Base-by-base conservation (phyloP, 2,797 vertebrate species). In the Tapera naevia region DNA sequence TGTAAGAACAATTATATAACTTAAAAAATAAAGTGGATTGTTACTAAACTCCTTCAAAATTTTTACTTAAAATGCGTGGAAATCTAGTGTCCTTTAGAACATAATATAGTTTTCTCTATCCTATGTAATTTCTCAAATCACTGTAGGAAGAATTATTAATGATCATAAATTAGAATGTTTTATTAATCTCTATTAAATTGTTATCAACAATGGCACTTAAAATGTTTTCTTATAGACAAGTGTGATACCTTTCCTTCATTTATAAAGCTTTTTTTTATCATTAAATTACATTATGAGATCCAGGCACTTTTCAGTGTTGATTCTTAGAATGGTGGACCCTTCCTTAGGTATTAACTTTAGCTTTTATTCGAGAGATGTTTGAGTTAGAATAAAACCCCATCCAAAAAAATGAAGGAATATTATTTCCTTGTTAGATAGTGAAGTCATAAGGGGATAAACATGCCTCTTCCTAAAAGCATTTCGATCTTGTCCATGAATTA, bases 1-100 rank as follows among this genome's bases (percentile, higher is more conserved):
- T 97, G 57, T 35, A 91, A 73, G n/a, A 93, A 80, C 24, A 92
- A 75, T 86, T 90, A 86, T 51, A 10, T 86, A 94, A 94, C 84
- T 88, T 73, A 6, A 57, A 80, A 69, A 79, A 54, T 83, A 39
- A 80, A 72, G 62, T 17, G 6, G 5, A 66, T 54, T 48, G 19
- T 41, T 80, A 65, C 16, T 57, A 51, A 91, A 58, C 28, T 33
- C 10, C 14, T 75, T 79, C 27, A 69, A 53, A 74, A 27, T n/a
- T 46, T 83, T 51, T 35, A 32, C 28, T 17, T 79, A 32, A 87
- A 70, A 41, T 13, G 28, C 17, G 15, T 45, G 24, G 23, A 74
- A 94, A 41, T 2, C 3, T 71, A 57, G 37, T 60, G 30, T 66
- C 13, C 3, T 88, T 3, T n/a, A 56, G 32, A 86, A 58, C 2